Conservation (phyloP, 2,888 invertebrate species). For the Chloroclysta siterata region DNA sequence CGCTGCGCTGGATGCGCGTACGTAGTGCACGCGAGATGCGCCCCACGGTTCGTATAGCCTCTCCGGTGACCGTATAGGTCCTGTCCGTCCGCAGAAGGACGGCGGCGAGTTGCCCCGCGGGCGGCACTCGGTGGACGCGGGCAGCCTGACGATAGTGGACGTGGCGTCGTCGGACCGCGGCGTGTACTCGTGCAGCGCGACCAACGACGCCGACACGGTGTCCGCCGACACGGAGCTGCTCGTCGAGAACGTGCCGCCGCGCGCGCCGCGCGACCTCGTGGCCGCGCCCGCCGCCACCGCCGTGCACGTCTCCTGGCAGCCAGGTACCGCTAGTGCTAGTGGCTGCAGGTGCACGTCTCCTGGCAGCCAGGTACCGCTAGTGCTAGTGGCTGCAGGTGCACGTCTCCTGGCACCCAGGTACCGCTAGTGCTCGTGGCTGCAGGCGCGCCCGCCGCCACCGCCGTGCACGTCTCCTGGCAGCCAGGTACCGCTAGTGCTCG, state of each 20-base stretch:
- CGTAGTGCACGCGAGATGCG: too few relatives aligned
- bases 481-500: too few relatives aligned
- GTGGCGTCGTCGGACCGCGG: constrained; percentile 95
- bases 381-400: too few relatives aligned
- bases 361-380: constrained; percentile 95
- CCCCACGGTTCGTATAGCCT: too few relatives aligned
- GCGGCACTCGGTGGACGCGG: constrained; percentile 87
- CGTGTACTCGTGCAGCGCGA: constrained; percentile 91
- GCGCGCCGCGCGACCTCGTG: constrained; percentile 94
- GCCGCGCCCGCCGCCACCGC: constrained; percentile 89
- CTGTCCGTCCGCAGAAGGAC: constrained; percentile 89
- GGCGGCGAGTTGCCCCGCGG: constrained; percentile 88
- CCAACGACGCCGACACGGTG: constrained; percentile 95
- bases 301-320: constrained; percentile 93
- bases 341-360: constrained; percentile 86
- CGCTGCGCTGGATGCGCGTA: constrained; percentile 33
- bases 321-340: constrained; percentile 70
- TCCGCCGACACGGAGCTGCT: constrained; percentile 91
- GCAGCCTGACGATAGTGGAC: constrained; percentile 92
- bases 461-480: too few relatives aligned
- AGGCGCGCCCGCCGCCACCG: too few relatives aligned
- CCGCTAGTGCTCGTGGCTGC: too few relatives aligned
- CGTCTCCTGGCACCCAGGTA: too few relatives aligned
- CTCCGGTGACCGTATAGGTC: too few relatives aligned
- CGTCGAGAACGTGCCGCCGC: constrained; percentile 94